Evolutionary conservation across 2,888 invertebrate genomes (phyloP), one percentile per base, ranked within the genome.

Genomic region (Limnephilus auricula): DNA sequence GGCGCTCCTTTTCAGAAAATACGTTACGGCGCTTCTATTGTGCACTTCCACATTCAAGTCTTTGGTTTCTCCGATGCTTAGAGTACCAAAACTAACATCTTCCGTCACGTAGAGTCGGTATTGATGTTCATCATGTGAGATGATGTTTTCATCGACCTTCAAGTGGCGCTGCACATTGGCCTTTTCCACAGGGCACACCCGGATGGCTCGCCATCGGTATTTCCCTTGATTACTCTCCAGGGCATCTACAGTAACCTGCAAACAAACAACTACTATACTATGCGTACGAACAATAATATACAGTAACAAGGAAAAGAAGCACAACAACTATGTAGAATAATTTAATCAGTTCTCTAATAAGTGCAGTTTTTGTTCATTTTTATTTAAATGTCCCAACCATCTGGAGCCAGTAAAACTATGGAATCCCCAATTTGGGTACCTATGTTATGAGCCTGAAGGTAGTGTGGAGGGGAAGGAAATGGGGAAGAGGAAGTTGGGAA

Each of bases 181-280:
- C 32, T 78, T 25, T 18, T 25, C 78, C 10, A 88, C 15, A 9
- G 2, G 78, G 37, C 34, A 65, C 30, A 96, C 94, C 89, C 95
- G 95, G 89, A 97, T 94, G 0, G 97, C 97, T 93, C 98, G 95
- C 97, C 97, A 97, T 86, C 94, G 94, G 91, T 95, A 96, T 18
- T 94, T 93, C 30, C 95, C 96, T 95, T 97, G 97, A 93, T 97
- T 96, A 94, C 98, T 98, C 95, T 98, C 98, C 93, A 98, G 97
- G 2, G 97, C 96, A 94, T 98, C 97, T 13, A 91, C 90, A n/a
- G 80, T 86, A 15, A 92, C 87, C 92, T 92, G 82, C 10, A 89
- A 89, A 85, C 40, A 89, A 89, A 25, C 80, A 80, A 18, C 12
- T 15, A 80, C 80, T 15, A 31, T 32, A 15, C 31, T 80, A 18